Evolutionary conservation across 2,797 vertebrate species (phyloP), one percentile per base, ranked within the genome.

Genomic region (Oryzias sinensis): DNA sequence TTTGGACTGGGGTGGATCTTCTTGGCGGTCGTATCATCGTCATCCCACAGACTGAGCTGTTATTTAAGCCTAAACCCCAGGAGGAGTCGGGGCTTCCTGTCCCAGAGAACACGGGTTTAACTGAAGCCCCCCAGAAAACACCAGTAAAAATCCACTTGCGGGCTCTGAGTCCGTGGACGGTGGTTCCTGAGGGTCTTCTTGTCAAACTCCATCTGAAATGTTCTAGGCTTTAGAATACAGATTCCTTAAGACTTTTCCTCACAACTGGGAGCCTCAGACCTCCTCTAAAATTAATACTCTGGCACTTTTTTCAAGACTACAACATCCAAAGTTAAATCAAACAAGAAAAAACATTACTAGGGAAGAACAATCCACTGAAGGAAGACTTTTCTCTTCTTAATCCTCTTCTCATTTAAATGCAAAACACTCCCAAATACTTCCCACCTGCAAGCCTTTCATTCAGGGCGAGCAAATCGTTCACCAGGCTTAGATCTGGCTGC

Each of bases 341-440:
- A 14, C 17, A 46, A 17, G 11, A 20, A 45, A 46, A 11, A 46
- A 46, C 17, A 46, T 18, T 20, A 20, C 25, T 47, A 27, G 40
- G 2, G 5, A 66, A 57, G 62, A 84, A 84, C 66, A 81, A 83
- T 43, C 11, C 33, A 62, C 47, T n/a, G 50, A 62, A 62, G 57
- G 65, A 44, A 67, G 45, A 61, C 53, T 72, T 59, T 58, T 62
- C 54, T 65, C 55, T 50, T 22, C 55, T 49, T 66, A 80, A 85
- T 81, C 74, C 67, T n/a, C 49, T 47, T 53, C 25, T 55, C 57
- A 57, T 27, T 55, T 53, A 53, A 70, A 73, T 1, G 50, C 68
- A 24, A 49, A 62, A n/a, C 41, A 47, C 43, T 62, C 50, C 43
- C n/a, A 18, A 50, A 66, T 24, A 59, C 65, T 46, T 63, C 47